Base-by-base conservation (phyloP, 2,888 invertebrate species). In the Drosophila cognata region DNA sequence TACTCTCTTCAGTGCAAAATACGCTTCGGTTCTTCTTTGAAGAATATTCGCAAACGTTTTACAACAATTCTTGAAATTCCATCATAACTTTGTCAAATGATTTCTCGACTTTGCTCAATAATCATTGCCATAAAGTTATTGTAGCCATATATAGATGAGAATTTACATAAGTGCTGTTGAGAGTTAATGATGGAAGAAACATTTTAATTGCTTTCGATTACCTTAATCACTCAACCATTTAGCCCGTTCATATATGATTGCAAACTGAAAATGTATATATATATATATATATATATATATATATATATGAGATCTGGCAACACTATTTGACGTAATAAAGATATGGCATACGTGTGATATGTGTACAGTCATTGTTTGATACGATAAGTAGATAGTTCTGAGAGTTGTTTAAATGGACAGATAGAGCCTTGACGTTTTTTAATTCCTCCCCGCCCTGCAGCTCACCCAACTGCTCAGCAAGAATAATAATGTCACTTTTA, bases 401-500 rank as follows among this genome's bases (percentile, higher is more conserved):
- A 21, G 13, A 21, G 21, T 33, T 46, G 16, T 16, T 25, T 25
- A 2, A 16, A 16, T 46, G 16, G 18, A 64, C 38, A 56, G 16
- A 43, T 18, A 50, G 11, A 36, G 29, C 67, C 29, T 31, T 36
- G 11, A 16, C 16, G 16, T 13, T 7, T 29, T 51, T 29, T 43
- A 41, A 5, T 43, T 21, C 2, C 5, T 11, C 21, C 21, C 13
- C 41, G 4, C 13, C 35, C 16, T 35, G 13, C 62, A 36, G 6
- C 33, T 28, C 4, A 6, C 7, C n/a, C n/a, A 67, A 41, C 43
- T 71, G 60, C 60, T 67, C 31, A 71, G 67, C 60, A 61, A 64
- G 31, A 57, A 59, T 56, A 52, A 67, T 50, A 70, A 67, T 59
- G 56, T 11, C 67, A 82, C 84, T 84, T 88, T 79, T 76, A 79